Evolutionary conservation across 2,113 vertebrate species (phyloP).

Genomic region (rabbit (Oryctolagus cuniculus)): mOryCun1.1 NC_091453.1:73722501-73723000

Average conservation of each 20-base stretch:
- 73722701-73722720: neutral
- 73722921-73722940: no score
- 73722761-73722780: neutral
- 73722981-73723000: no score
- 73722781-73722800: neutral
- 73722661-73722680: neutral
- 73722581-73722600: neutral
- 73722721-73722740: slow-evolving; percentile 22
- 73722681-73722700: neutral
- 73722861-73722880: neutral
- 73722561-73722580: neutral
- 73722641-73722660: neutral
- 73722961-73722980: no score
- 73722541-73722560: neutral
- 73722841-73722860: neutral
- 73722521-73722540: neutral
- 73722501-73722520: neutral
- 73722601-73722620: neutral
- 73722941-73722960: no score
- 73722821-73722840: neutral
- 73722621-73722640: slow-evolving; percentile 10
- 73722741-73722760: slow-evolving; percentile 27
- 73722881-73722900: no score
- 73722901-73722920: no score
- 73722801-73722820: neutral